A percentile compares a stretch with the other conserved stretches of the same genome.
These are phyloP conservation scores for Telenomus remus DNA, from an alignment of 1,140 invertebrate genomes.

Conservation along the genomic window DNA sequence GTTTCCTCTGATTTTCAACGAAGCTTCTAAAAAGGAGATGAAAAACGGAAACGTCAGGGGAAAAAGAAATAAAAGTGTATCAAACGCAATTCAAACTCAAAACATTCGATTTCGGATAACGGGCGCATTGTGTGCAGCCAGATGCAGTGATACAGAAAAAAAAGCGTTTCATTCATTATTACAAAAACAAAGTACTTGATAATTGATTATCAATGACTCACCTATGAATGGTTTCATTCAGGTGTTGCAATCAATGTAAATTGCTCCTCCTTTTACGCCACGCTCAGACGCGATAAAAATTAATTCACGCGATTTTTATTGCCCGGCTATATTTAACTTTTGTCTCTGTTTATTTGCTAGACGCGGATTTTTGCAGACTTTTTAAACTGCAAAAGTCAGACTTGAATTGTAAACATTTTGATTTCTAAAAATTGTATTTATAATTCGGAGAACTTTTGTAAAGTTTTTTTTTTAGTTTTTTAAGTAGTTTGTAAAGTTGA, in stretches of 20 bases:
- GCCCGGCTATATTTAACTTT: neutral
- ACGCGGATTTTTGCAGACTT: too few species aligned
- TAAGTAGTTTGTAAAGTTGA: too few species aligned
- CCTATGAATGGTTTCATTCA: constrained; percentile 60
- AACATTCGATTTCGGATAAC: too few species aligned
- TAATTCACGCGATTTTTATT: neutral
- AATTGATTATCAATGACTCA: constrained; percentile 63
- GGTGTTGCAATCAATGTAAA: constrained; percentile 61
- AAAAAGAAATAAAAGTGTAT: too few species aligned
- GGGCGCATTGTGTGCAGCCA: neutral
- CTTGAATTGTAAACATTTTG: too few species aligned
- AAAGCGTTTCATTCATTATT: constrained; percentile 59
- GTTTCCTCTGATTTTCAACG: constrained; percentile 33
- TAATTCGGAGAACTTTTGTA: neutral
- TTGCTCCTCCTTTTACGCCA: constrained; percentile 63
- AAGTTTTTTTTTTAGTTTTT: too few species aligned
- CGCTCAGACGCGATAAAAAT: constrained; percentile 37
- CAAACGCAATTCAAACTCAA: too few species aligned
- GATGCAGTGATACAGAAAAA: neutral
- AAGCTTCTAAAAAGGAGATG: constrained; percentile 1
- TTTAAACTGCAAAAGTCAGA: too few species aligned
- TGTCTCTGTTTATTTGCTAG: neutral
- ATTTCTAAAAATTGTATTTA: too few species aligned
- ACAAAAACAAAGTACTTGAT: constrained; percentile 57
- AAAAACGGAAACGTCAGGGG: too few species aligned